phyloP scores from a whole-genome alignment of 2,888 invertebrate species.

The Campoplex nolae region DNA sequence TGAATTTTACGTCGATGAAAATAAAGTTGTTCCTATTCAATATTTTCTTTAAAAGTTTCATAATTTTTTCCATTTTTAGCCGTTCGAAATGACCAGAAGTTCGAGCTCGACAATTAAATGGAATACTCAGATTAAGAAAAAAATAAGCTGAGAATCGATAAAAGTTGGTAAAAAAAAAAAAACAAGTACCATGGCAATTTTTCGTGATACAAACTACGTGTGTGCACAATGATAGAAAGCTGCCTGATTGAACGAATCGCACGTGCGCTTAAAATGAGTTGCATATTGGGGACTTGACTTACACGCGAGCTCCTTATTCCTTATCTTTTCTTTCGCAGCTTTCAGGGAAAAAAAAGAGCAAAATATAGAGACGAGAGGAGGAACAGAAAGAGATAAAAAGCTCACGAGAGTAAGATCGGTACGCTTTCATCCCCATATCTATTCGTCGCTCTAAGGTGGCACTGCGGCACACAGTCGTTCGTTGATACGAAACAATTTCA shows the following conservation, averaged over 20 bases:
- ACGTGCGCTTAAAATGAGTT: slow-evolving; percentile 36
- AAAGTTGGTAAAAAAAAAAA: not conserved
- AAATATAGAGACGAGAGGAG: not conserved
- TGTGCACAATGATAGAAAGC: slow-evolving; percentile 34
- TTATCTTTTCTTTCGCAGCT: slow-evolving; percentile 13
- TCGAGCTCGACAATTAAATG: too few species aligned
- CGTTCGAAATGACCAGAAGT: too few species aligned
- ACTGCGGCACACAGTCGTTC: slow-evolving; percentile 32
- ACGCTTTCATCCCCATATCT: not conserved
- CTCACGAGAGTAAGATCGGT: slow-evolving; percentile 17
- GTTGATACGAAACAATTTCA: slow-evolving; percentile 44
- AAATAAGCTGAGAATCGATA: not conserved
- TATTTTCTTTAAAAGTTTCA: too few species aligned
- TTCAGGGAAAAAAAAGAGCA: not conserved
- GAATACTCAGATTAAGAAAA: not conserved
- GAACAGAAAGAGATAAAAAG: not conserved
- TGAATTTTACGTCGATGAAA: too few species aligned
- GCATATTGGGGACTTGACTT: slow-evolving; percentile 14
- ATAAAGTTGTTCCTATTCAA: too few species aligned
- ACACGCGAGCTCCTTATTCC: not conserved
- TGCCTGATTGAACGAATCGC: slow-evolving; percentile 15
- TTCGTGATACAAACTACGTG: not conserved
- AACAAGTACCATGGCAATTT: not conserved
- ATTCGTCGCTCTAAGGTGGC: not conserved
- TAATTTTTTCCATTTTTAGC: too few species aligned